Percentiles rank a stretch among this genome's conserved stretches.
Conservation (phyloP, 1,140 invertebrate species). For the Zophobas morio region DNA sequence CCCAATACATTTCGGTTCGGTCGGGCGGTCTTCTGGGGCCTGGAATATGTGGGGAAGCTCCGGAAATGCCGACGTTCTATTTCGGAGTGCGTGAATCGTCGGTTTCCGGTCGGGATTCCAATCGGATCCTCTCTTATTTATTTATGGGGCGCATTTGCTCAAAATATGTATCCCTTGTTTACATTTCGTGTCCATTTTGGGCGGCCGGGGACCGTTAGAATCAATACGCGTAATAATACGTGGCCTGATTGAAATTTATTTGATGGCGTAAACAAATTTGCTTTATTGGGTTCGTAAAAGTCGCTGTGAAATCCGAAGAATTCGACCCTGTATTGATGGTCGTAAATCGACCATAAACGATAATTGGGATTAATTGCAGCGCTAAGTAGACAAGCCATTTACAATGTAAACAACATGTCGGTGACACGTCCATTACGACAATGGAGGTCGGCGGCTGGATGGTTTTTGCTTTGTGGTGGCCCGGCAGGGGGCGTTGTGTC, state of each 20-base stretch:
- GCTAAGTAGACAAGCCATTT: slow-evolving; percentile 32
- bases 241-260: too few species aligned
- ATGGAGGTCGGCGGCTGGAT: neutral
- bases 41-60: neutral
- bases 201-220: too few species aligned
- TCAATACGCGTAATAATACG: too few species aligned
- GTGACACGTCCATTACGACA: slow-evolving; percentile 16
- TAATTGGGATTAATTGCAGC: slow-evolving; percentile 36
- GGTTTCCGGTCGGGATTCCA: neutral
- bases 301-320: slow-evolving; percentile 14
- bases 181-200: too few species aligned
- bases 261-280: too few species aligned
- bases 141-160: too few species aligned
- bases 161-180: too few species aligned
- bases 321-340: slow-evolving; percentile 4
- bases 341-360: slow-evolving; percentile 4
- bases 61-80: neutral
- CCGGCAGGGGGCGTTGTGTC: slow-evolving; percentile 8
- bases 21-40: too few species aligned
- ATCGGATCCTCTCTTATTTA: neutral
- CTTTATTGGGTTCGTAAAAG: neutral
- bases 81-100: too few species aligned
- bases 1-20: too few species aligned
- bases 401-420: slow-evolving; percentile 40
- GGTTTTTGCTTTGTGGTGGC: neutral